Conservation (phyloP, 1,140 invertebrate species). For the Pogonus chalceus region DNA sequence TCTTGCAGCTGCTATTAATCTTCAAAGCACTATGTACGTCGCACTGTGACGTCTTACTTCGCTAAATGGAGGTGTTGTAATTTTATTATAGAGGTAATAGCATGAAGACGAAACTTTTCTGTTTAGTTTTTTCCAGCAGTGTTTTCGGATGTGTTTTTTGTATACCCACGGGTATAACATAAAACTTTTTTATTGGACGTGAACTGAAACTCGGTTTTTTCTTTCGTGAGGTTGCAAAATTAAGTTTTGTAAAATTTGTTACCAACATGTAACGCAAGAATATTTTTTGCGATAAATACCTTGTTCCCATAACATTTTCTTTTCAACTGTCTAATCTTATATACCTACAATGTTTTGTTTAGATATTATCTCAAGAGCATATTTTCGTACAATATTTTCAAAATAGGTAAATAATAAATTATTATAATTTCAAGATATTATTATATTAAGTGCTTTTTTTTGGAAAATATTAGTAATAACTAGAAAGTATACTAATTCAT, state of each 20-base stretch:
- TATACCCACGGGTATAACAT: background rate
- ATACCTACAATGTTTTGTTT: too few relatives aligned
- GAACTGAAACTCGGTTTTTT: background rate
- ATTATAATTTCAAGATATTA: too few relatives aligned
- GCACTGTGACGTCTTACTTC: background rate
- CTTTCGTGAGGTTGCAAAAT: background rate
- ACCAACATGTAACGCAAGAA: background rate
- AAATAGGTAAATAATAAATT: too few relatives aligned
- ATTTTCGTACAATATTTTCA: too few relatives aligned
- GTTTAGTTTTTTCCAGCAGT: background rate
- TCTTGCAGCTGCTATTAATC: constrained; percentile 7
- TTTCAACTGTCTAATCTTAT: too few relatives aligned
- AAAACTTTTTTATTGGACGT: background rate
- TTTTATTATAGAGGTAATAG: background rate
- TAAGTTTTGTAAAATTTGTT: background rate
- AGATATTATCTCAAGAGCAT: too few relatives aligned
- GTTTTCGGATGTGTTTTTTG: background rate
- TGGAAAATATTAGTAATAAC: too few relatives aligned
- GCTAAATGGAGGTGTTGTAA: constrained; percentile 2
- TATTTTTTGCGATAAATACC: too few relatives aligned
- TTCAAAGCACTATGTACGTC: background rate
- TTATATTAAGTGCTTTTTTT: too few relatives aligned
- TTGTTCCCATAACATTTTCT: too few relatives aligned
- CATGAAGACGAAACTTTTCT: background rate
- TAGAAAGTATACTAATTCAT: too few relatives aligned